A percentile compares a stretch with the other conserved stretches of the same genome.
phyloP scores from a whole-genome alignment of 2,113 vertebrate genomes.

The Zosterops borbonicus region DNA sequence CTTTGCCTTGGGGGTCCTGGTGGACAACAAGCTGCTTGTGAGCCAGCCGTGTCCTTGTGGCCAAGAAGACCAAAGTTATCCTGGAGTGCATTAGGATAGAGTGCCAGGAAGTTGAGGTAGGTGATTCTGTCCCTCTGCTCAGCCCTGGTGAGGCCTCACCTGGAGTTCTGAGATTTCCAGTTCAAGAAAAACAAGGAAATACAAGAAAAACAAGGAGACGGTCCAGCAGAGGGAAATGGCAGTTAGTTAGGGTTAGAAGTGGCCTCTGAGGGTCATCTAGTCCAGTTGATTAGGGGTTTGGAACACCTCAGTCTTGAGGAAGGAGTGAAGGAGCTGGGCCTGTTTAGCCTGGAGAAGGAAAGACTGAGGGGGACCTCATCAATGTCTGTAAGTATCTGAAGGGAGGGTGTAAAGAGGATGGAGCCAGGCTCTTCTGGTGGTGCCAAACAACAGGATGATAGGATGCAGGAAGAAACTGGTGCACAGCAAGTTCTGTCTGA shows the following conservation, averaged over 20 bases:
- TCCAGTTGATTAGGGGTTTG: neutral
- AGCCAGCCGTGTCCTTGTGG: neutral
- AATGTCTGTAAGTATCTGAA: neutral
- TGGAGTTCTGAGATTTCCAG: neutral
- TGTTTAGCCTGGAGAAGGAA: neutral
- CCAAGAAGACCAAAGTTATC: neutral
- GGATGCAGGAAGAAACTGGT: neutral
- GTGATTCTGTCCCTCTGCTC: neutral
- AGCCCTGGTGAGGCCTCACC: neutral
- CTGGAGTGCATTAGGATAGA: neutral
- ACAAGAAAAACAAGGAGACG: neutral
- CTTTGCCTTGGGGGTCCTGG: neutral
- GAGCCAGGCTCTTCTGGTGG: neutral
- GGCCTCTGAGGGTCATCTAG: neutral
- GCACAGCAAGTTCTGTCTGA: neutral
- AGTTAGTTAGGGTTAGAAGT: neutral
- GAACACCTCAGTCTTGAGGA: neutral
- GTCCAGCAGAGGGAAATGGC: neutral
- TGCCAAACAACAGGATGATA: neutral
- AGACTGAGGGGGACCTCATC: neutral
- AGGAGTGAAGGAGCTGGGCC: neutral
- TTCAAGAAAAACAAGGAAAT: neutral
- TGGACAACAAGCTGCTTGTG: neutral
- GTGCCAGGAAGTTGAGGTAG: accelerated
- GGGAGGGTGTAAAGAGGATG: neutral